These are phyloP conservation scores for Brachynemurus nebulosus DNA, from an alignment of 2,888 invertebrate genomes.

Conservation along the genomic window DNA sequence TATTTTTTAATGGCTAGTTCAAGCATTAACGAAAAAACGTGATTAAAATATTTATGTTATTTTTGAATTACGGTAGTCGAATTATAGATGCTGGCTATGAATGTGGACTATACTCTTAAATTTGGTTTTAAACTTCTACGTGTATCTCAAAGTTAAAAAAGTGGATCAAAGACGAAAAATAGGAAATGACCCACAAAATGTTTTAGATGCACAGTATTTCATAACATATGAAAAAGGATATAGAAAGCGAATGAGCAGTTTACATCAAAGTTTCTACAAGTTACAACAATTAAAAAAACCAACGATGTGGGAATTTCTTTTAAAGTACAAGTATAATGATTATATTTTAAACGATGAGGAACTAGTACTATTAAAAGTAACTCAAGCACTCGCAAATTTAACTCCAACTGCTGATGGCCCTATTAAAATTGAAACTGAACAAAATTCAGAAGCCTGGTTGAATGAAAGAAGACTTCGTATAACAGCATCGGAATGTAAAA, in stretches of 20 bases:
- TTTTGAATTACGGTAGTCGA: too few relatives aligned
- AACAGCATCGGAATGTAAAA: slow-evolving; percentile 10
- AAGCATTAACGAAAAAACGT: too few relatives aligned
- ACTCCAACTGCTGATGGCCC: slow-evolving; percentile 1
- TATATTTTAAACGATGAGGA: slow-evolving; percentile 10
- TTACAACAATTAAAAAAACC: neutral
- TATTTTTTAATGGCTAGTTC: too few relatives aligned
- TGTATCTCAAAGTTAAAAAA: neutral
- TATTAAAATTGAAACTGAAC: slow-evolving; percentile 6
- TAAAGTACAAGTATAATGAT: slow-evolving; percentile 8
- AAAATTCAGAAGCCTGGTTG: slow-evolving; percentile 6
- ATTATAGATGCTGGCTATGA: too few relatives aligned
- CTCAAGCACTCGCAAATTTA: neutral
- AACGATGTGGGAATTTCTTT: too few relatives aligned
- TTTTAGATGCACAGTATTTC: neutral
- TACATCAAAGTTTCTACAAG: neutral
- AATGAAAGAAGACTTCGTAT: slow-evolving; percentile 8
- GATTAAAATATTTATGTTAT: too few relatives aligned
- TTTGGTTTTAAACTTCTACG: too few relatives aligned
- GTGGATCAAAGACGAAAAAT: neutral
- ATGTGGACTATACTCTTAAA: too few relatives aligned
- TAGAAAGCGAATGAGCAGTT: neutral
- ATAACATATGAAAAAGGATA: neutral
- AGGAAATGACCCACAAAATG: neutral
- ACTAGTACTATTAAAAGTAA: slow-evolving; percentile 1